phyloP scores from a whole-genome alignment of 2,888 invertebrate species.

The Pinctada fucata region DNA sequence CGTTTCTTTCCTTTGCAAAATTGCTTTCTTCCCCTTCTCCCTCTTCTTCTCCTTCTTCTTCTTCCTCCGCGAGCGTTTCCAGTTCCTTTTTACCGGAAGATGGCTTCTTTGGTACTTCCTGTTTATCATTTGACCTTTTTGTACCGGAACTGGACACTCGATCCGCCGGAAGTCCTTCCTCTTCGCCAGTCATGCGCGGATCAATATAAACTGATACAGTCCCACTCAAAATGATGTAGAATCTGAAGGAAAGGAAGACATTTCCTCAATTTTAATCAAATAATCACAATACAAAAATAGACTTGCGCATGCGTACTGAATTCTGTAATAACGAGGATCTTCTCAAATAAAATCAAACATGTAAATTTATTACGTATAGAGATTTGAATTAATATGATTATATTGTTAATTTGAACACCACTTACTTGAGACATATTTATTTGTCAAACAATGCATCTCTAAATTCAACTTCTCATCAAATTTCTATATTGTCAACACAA shows the following conservation, averaged over 20 bases:
- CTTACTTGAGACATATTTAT: too few species aligned
- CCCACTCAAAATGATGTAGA: slow-evolving; percentile 71
- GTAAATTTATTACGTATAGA: too few species aligned
- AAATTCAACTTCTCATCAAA: too few species aligned
- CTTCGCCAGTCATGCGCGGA: slow-evolving; percentile 66
- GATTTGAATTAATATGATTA: too few species aligned
- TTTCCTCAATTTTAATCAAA: too few species aligned
- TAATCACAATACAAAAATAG: too few species aligned
- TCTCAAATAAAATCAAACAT: too few species aligned
- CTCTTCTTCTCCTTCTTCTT: slow-evolving; percentile 21
- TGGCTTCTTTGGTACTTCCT: neutral
- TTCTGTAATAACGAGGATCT: neutral
- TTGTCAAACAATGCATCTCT: too few species aligned
- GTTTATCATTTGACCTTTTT: slow-evolving; percentile 19
- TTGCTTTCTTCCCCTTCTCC: neutral
- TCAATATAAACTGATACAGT: slow-evolving; percentile 71
- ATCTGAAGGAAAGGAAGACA: slow-evolving; percentile 52
- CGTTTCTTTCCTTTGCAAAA: slow-evolving; percentile 23
- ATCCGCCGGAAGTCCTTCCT: slow-evolving; percentile 34
- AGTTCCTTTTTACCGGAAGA: neutral
- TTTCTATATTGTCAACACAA: too few species aligned
- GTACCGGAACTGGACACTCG: slow-evolving; percentile 24
- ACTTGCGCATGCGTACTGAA: too few species aligned
- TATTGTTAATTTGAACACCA: too few species aligned
- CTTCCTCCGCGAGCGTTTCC: slow-evolving; percentile 27